Percentiles rank a stretch among this genome's conserved stretches.
phyloP scores from a whole-genome alignment of 2,113 vertebrate genomes.

The Pipra filicauda region DNA sequence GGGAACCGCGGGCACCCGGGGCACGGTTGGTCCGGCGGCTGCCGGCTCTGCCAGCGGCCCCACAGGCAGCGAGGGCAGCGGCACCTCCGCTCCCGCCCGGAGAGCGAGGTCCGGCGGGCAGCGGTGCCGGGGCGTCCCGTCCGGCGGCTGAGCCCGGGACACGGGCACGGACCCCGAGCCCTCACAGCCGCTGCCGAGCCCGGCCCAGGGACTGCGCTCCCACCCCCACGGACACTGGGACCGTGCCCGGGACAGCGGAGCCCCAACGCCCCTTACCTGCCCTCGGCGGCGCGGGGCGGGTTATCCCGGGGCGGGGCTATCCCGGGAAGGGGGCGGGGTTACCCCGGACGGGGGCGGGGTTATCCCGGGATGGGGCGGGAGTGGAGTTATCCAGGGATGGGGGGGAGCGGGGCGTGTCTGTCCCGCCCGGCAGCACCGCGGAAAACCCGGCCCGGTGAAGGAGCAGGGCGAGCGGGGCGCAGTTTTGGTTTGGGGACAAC shows the following conservation, averaged over 20 bases:
- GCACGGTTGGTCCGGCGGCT: neutral
- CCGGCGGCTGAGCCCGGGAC: too few relatives aligned
- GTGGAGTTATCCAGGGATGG: neutral
- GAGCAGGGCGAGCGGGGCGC: neutral
- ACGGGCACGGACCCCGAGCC: neutral
- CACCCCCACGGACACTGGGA: too few relatives aligned
- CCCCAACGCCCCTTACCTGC: neutral
- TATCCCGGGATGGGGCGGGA: too few relatives aligned
- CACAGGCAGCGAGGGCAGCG: neutral
- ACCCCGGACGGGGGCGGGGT: neutral
- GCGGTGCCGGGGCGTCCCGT: neutral
- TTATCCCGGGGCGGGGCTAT: neutral
- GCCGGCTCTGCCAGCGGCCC: neutral
- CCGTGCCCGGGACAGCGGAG: rapidly evolving
- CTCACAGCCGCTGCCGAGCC: too few relatives aligned
- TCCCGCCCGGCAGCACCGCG: too few relatives aligned
- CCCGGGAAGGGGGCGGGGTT: neutral
- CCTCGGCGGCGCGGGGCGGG: neutral
- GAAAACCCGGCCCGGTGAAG: neutral
- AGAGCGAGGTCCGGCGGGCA: neutral
- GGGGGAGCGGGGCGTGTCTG: neutral
- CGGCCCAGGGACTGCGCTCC: neutral
- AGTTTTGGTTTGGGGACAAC: neutral
- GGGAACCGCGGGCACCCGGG: too few relatives aligned
- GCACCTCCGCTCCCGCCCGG: neutral